phyloP scores from a whole-genome alignment of 2,888 invertebrate species.

The Unio pictorum region DNA sequence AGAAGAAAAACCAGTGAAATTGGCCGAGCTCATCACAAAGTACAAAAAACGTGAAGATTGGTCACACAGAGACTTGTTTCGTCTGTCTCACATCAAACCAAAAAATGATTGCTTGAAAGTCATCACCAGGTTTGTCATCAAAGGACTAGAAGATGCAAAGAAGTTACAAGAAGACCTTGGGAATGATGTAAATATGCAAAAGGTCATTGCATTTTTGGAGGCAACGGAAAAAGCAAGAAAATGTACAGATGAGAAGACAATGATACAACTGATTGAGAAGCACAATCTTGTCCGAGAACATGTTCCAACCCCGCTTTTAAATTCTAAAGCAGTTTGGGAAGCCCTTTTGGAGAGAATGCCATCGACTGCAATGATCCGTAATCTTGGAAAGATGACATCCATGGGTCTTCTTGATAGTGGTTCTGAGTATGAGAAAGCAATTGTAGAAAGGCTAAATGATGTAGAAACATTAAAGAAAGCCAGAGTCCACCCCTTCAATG shows the following conservation, averaged over 20 bases:
- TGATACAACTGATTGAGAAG: constrained; percentile 55
- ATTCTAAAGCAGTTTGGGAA: constrained; percentile 77
- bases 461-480: constrained; percentile 48
- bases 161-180: constrained; percentile 22
- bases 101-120: constrained; percentile 33
- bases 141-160: constrained; percentile 49
- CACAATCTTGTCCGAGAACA: constrained; percentile 79
- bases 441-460: constrained; percentile 52
- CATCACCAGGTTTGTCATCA: constrained; percentile 44
- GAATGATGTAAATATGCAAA: constrained; percentile 18
- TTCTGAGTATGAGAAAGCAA: constrained; percentile 27
- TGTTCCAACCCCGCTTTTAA: constrained; percentile 80
- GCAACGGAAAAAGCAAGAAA: constrained; percentile 57
- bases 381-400: constrained; percentile 58
- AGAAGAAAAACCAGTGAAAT: constrained; percentile 64
- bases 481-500: constrained; percentile 68
- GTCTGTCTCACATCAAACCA: constrained; percentile 56
- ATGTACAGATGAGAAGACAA: constrained; percentile 41
- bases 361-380: constrained; percentile 70
- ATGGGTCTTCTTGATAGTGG: constrained; percentile 35
- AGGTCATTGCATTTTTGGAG: constrained; percentile 51
- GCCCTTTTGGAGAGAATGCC: constrained; percentile 69
- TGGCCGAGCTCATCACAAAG: constrained; percentile 79
- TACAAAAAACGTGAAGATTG: constrained; percentile 79
- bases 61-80: constrained; percentile 81